These are phyloP conservation scores for Aleiodes testaceus DNA, from an alignment of 2,888 invertebrate species.

Conservation along the genomic window DNA sequence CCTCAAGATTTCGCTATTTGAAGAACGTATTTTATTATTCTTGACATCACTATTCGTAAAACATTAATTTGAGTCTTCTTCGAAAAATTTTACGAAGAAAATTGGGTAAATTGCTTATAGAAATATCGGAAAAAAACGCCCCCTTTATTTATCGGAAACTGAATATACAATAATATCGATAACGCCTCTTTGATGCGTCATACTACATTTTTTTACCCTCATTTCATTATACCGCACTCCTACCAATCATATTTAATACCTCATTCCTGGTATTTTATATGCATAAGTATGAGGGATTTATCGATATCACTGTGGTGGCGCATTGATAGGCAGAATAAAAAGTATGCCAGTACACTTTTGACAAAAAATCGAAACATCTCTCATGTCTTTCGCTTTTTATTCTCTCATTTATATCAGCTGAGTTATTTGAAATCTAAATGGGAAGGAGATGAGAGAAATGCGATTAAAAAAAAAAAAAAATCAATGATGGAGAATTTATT, in stretches of 20 bases:
- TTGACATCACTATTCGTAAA: too few relatives aligned
- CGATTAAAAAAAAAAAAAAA: too few relatives aligned
- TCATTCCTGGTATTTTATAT: slow-evolving; percentile 12
- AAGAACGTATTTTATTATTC: too few relatives aligned
- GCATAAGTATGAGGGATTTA: not conserved
- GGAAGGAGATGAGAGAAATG: too few relatives aligned
- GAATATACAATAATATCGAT: slow-evolving; percentile 22
- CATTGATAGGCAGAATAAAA: not conserved
- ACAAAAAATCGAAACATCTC: not conserved
- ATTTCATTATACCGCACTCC: not conserved
- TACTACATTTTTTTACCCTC: not conserved
- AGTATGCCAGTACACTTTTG: not conserved
- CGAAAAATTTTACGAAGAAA: not conserved
- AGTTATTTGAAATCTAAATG: too few relatives aligned
- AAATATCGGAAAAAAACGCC: slow-evolving; percentile 12
- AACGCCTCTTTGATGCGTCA: slow-evolving; percentile 25
- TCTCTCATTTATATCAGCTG: not conserved
- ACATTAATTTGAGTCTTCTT: too few relatives aligned
- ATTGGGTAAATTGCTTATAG: not conserved
- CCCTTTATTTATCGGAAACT: slow-evolving; percentile 19
- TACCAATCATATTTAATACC: slow-evolving; percentile 3
- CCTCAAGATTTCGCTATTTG: too few relatives aligned
- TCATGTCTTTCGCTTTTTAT: too few relatives aligned
- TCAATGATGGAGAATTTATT: too few relatives aligned
- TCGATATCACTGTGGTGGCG: slow-evolving; percentile 3